These are phyloP conservation scores for Apostichopus japonicus DNA, from an alignment of 35 echinoderm and acorn worm genomes.

Conservation along the genomic window DNA sequence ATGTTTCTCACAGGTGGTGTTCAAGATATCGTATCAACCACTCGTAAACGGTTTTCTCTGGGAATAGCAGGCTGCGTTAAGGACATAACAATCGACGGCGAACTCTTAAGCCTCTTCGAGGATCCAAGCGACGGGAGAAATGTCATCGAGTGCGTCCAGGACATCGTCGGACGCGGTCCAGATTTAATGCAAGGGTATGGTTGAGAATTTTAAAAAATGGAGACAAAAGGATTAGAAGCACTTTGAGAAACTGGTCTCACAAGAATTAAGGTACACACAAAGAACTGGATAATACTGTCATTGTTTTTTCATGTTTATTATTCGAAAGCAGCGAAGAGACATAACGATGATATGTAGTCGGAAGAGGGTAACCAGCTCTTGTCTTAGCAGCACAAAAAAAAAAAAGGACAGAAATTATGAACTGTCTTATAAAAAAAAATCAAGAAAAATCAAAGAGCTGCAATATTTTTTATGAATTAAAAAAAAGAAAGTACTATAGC, in stretches of 20 bases:
- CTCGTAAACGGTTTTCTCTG: conserved; percentile 49
- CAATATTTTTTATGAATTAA: not conserved
- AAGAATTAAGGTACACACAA: not conserved
- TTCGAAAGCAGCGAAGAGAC: not conserved
- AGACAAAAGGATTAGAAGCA: not conserved
- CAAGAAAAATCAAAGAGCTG: not conserved
- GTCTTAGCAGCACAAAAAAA: not conserved
- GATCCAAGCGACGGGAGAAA: conserved; percentile 67
- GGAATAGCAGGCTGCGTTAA: conserved; percentile 66
- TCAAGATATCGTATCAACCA: conserved; percentile 52
- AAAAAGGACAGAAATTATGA: not conserved
- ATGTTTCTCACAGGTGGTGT: conserved; percentile 60
- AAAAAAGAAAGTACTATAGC: not conserved
- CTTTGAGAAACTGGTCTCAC: not conserved
- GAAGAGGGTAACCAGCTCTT: not conserved
- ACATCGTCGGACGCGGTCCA: not conserved
- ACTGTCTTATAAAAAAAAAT: not conserved
- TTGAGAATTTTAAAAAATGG: not conserved
- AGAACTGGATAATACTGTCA: not conserved
- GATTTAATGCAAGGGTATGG: conserved; percentile 42
- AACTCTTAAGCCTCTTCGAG: conserved; percentile 60
- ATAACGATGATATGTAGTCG: not conserved
- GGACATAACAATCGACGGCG: conserved; percentile 56
- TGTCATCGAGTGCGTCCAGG: conserved; percentile 57
- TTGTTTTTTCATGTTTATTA: not conserved